A percentile compares a stretch with the other conserved stretches of the same genome.
These are phyloP conservation scores for Cistogaster globosa DNA, from an alignment of 2,888 invertebrate genomes.

Conservation along the genomic window DNA sequence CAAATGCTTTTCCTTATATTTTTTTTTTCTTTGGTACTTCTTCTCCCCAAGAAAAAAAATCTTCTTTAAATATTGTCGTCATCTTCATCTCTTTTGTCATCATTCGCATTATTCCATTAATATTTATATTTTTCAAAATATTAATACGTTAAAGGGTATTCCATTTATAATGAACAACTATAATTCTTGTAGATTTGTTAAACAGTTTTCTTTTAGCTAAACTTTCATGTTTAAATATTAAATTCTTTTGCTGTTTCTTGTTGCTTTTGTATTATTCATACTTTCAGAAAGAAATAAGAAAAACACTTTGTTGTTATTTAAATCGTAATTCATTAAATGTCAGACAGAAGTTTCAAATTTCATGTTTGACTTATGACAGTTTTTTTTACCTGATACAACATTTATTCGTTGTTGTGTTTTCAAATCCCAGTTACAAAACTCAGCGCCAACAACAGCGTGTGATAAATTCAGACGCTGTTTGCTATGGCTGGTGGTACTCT, in stretches of 20 bases:
- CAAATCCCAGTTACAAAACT: conserved; percentile 40
- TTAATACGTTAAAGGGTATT: conserved; percentile 59
- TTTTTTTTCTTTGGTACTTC: not conserved
- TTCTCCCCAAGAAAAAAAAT: not conserved
- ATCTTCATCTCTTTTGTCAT: conserved; percentile 64
- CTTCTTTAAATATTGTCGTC: conserved; percentile 59
- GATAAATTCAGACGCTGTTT: conserved; percentile 36
- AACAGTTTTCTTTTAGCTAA: conserved; percentile 10
- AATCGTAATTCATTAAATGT: conserved; percentile 70
- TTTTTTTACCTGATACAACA: conserved; percentile 70
- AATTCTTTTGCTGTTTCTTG: conserved; percentile 42
- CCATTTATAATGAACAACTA: conserved; percentile 32
- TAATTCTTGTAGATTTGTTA: conserved; percentile 27
- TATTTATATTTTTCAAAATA: conserved; percentile 31
- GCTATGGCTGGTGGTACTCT: conserved; percentile 28
- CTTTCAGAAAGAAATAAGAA: not conserved
- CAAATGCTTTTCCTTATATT: conserved; percentile 29
- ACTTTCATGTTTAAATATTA: conserved; percentile 17
- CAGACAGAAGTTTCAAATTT: conserved; percentile 73
- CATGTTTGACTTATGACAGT: conserved; percentile 74
- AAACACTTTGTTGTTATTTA: conserved; percentile 49
- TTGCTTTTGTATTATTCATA: conserved; percentile 43
- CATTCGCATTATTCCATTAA: conserved; percentile 50
- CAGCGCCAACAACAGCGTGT: conserved; percentile 48
- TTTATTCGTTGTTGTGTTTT: conserved; percentile 26